Conservation (phyloP, 1,140 invertebrate genomes). For the Pararge aegeria region DNA sequence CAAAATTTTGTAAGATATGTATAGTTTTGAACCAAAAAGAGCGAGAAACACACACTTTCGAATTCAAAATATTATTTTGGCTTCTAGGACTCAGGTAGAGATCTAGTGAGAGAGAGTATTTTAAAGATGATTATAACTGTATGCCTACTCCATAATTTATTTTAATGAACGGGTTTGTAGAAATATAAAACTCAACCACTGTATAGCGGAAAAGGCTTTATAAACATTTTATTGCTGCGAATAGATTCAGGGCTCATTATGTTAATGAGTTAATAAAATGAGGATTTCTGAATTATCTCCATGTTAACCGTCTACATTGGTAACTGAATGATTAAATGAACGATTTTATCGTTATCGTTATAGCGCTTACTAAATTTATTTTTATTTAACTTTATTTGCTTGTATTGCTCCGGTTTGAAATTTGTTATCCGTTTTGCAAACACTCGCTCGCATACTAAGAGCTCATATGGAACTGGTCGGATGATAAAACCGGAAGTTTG, state of each 20-base stretch:
- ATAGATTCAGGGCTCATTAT: conserved; percentile 3
- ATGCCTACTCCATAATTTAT: neutral
- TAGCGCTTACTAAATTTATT: no score
- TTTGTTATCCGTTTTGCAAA: no score
- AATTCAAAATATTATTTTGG: no score
- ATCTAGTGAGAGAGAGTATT: neutral
- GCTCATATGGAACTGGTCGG: no score
- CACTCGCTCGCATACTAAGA: no score
- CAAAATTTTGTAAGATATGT: no score
- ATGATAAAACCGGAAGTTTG: no score
- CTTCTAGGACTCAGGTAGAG: no score
- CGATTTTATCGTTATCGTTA: neutral
- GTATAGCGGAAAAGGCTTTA: neutral
- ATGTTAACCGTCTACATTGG: neutral
- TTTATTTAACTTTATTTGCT: no score
- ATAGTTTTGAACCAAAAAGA: no score
- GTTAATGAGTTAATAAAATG: conserved; percentile 7
- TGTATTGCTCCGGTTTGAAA: no score
- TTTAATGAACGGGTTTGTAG: neutral
- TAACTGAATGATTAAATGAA: neutral
- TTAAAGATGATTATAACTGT: neutral
- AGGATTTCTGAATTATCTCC: neutral
- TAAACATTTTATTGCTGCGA: neutral
- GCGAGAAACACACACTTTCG: no score
- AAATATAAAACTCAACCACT: neutral